Percentiles rank a stretch among this genome's conserved stretches.
Conservation (phyloP, 2,113 vertebrate genomes). For the Aspiorhynchus laticeps region DNA sequence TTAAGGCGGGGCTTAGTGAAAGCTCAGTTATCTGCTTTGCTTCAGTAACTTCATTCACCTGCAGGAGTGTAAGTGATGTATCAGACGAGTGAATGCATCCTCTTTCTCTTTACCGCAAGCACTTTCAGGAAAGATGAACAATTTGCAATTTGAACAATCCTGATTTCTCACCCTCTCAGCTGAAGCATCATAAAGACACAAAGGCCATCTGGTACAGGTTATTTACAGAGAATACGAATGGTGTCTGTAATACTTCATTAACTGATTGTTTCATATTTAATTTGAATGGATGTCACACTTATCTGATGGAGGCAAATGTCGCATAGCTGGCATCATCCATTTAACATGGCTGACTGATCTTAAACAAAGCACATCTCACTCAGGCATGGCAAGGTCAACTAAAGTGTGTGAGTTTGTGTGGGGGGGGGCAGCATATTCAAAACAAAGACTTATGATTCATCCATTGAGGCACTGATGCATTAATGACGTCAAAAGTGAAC, state of each 20-base stretch:
- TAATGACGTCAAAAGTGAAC: conserved; percentile 30
- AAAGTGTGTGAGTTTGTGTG: background rate
- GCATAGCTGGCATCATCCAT: conserved; percentile 22
- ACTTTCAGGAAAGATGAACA: background rate
- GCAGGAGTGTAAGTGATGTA: conserved; percentile 3
- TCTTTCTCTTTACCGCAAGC: background rate
- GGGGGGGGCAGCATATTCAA: background rate
- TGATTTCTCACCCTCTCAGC: background rate
- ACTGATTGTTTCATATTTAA: conserved; percentile 39
- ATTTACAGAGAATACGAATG: conserved; percentile 4
- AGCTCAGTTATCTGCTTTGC: background rate
- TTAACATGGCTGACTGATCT: conserved; percentile 47
- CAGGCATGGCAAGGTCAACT: conserved; percentile 37
- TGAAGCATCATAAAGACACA: background rate
- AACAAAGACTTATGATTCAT: conserved; percentile 40
- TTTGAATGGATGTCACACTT: conserved; percentile 41
- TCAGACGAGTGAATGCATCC: background rate
- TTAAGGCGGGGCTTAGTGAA: background rate
- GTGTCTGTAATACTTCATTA: conserved; percentile 37
- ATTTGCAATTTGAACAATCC: conserved; percentile 18
- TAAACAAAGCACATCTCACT: conserved; percentile 45
- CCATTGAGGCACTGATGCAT: conserved; percentile 25
- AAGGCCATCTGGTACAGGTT: conserved; percentile 9
- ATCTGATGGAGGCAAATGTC: conserved; percentile 16
- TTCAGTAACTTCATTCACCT: background rate